These are phyloP conservation scores for Aromia moschata DNA, from an alignment of 2,888 invertebrate genomes.

Conservation along the genomic window DNA sequence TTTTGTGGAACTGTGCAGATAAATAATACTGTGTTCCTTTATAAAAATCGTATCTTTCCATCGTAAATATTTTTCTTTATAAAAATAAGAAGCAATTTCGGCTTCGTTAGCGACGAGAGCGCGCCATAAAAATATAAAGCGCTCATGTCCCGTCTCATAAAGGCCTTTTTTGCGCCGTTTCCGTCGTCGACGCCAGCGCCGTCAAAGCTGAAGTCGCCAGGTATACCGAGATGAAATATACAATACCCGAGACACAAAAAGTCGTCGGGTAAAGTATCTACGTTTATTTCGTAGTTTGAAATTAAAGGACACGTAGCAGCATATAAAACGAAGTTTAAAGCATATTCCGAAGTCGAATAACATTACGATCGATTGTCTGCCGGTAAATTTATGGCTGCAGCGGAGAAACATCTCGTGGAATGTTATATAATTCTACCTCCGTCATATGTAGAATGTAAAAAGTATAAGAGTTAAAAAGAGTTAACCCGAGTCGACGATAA, in stretches of 20 bases:
- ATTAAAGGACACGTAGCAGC: constrained; percentile 44
- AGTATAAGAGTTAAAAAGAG: constrained; percentile 33
- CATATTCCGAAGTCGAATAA: constrained; percentile 45
- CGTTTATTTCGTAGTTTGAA: constrained; percentile 43
- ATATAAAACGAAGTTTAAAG: constrained; percentile 44
- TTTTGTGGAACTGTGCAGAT: too few species aligned
- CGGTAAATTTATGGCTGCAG: constrained; percentile 40
- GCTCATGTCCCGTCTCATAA: background rate
- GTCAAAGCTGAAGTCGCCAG: too few species aligned
- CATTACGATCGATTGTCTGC: constrained; percentile 47
- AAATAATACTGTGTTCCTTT: too few species aligned
- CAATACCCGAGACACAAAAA: constrained; percentile 26
- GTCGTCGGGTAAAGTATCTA: constrained; percentile 34
- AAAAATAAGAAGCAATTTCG: too few species aligned
- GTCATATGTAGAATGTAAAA: constrained; percentile 40
- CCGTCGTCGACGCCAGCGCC: too few species aligned
- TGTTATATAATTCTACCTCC: constrained; percentile 45
- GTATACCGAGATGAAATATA: constrained; percentile 7
- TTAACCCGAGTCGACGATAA: constrained; percentile 19
- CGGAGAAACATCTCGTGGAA: constrained; percentile 40
- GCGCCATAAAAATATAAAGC: too few species aligned
- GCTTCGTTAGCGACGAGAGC: too few species aligned
- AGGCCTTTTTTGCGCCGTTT: background rate
- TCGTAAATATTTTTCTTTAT: too few species aligned
- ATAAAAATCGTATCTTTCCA: too few species aligned